Evolutionary conservation across 2,888 invertebrate species (phyloP), one percentile per base, ranked within the genome.

Genomic region (Trichogramma evanescens): DNA sequence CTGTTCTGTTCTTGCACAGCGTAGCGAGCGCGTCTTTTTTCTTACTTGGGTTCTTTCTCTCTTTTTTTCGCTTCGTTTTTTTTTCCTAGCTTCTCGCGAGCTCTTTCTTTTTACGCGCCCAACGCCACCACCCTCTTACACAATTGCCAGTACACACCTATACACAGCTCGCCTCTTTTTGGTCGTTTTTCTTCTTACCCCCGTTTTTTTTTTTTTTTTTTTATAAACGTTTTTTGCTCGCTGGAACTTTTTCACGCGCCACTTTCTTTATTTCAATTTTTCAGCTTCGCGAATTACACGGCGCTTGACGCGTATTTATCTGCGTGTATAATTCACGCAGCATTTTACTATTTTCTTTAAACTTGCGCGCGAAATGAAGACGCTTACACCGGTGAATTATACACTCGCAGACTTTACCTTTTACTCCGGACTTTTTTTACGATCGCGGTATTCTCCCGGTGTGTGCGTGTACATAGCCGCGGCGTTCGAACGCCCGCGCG

Each of bases 251-350:
- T n/a, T 48, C 53, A 13, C 41, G 51, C 40, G 46, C 46, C 40
- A 57, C 45, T 50, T 57, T 57, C 57, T 51, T 58, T 58, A 58
- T 58, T 58, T 58, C 52, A 52, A 58, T 52, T 51, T 56, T 45
- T 45, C 6, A 13, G 39, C 42, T 52, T 58, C 13, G n/a, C 38
- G 39, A 43, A 10, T 50, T 46, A 6, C 46, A 46, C 26, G 5
- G 26, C 26, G 26, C 26, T 26, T 26, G 26, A 26, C 26, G 26
- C 26, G 26, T 26, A 26, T 26, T 26, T 26, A 26, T 26, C 26
- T 26, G 26, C 26, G 26, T 26, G 26, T 26, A 26, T 26, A 26
- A 26, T 26, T 26, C 26, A 26, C 26, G 2, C 26, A 26, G 26
- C 26, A 26, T 1, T 26, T 26, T 26, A 26, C 26, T 26, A 26